These are phyloP conservation scores for Rhabdomys pumilio DNA, from an alignment of 2,797 vertebrate genomes.

Conservation along the genomic window DNA sequence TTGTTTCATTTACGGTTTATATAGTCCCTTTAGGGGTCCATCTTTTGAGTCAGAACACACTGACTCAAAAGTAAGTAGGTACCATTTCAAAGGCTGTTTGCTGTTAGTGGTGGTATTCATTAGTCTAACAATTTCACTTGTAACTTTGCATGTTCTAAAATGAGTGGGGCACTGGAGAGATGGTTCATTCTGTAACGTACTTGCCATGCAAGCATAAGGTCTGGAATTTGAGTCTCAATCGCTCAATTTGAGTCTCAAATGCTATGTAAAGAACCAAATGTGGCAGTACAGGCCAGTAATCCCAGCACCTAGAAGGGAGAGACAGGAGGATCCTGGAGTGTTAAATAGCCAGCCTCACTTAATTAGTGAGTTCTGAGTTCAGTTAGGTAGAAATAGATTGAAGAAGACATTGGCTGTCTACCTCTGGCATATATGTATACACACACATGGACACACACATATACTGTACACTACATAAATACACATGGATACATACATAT, in stretches of 20 bases:
- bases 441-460: too few species aligned
- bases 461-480: background rate
- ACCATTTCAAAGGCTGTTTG: background rate
- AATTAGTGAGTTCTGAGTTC: background rate
- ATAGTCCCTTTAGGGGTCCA: background rate
- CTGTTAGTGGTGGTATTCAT: background rate
- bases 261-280: background rate
- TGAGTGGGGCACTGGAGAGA: background rate
- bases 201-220: background rate
- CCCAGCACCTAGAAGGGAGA: background rate
- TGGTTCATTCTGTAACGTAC: background rate
- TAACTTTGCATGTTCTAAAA: conserved; percentile 3
- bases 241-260: background rate
- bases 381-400: background rate
- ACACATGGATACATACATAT: background rate
- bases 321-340: background rate
- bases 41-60: background rate
- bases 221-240: background rate
- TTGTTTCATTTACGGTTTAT: background rate
- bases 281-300: background rate
- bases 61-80: background rate
- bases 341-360: background rate
- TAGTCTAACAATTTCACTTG: background rate
- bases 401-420: background rate
- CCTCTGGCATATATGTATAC: background rate